A percentile compares a stretch with the other conserved stretches of the same genome.
Conservation (phyloP, 2,888 invertebrate species). For the Pseudanteris insignis region DNA sequence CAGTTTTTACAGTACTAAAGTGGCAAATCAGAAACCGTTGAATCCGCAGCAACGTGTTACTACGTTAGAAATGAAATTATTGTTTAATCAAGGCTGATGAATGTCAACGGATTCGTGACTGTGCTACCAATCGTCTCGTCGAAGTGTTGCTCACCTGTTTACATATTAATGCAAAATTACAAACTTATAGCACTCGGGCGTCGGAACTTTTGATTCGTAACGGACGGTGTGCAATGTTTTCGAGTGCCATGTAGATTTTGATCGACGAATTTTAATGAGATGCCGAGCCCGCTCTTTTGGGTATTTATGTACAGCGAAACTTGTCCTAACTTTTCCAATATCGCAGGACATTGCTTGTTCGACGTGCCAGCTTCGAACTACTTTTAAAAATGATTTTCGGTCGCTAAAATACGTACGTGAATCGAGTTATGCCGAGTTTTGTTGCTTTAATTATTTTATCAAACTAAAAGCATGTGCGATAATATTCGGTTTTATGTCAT, state of each 20-base stretch:
- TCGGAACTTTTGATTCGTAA: background rate
- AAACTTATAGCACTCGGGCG: too few relatives aligned
- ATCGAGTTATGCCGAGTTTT: background rate
- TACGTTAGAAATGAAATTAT: too few relatives aligned
- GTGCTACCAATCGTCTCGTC: background rate
- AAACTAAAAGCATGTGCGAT: too few relatives aligned
- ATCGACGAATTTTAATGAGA: conserved; percentile 24
- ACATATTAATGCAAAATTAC: conserved; percentile 15
- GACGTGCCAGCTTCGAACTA: conserved; percentile 35
- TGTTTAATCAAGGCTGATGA: too few relatives aligned
- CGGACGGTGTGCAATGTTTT: background rate
- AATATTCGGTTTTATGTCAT: too few relatives aligned
- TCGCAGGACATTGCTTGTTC: conserved; percentile 41
- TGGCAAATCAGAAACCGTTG: too few relatives aligned
- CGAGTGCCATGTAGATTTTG: conserved; percentile 3
- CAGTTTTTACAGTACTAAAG: too few relatives aligned
- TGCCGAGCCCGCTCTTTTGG: conserved; percentile 7
- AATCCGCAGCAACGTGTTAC: too few relatives aligned
- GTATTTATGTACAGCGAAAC: conserved; percentile 39
- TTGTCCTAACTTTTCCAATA: conserved; percentile 45
- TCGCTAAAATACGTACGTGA: conserved; percentile 8
- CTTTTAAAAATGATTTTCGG: conserved; percentile 25
- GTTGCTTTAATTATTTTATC: background rate
- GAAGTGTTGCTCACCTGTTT: conserved; percentile 6
- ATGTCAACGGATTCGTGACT: conserved; percentile 8